Evolutionary conservation across 2,113 vertebrate genomes (phyloP).

Genomic region (Eleginops maclovinus): DNA sequence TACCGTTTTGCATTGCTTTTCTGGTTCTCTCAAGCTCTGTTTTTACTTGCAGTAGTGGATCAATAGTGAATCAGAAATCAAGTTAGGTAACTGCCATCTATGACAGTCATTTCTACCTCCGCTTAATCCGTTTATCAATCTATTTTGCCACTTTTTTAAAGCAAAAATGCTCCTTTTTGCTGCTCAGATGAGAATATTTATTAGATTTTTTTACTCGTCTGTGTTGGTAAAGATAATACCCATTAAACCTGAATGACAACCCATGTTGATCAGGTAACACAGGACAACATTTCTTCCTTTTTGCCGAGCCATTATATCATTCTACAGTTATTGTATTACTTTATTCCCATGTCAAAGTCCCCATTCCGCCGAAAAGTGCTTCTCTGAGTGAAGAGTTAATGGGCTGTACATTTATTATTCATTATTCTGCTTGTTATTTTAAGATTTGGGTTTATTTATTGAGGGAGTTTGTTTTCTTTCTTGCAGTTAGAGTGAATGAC

Average conservation of each 20-base stretch:
- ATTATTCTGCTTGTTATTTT: conserved; percentile 6
- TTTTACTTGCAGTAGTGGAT: background rate
- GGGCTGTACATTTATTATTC: background rate
- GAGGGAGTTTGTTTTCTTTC: background rate
- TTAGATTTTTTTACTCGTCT: no score
- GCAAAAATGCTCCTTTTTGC: background rate
- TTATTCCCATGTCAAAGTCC: no score
- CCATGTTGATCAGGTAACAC: no score
- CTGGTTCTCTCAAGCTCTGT: background rate
- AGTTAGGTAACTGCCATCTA: background rate
- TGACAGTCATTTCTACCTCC: background rate
- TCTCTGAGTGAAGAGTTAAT: background rate
- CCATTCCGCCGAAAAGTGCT: background rate
- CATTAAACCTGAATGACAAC: no score
- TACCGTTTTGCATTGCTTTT: background rate
- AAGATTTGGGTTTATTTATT: background rate
- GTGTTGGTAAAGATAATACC: no score
- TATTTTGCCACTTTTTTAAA: background rate
- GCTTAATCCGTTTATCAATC: no score
- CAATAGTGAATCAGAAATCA: background rate
- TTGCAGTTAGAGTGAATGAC: background rate
- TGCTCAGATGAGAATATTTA: background rate
- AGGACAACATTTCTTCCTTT: no score
- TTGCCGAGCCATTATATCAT: no score
- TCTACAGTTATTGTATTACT: no score